Base-by-base conservation (phyloP, 37 sponge, comb jelly and placozoan species). In the Bolinopsis microptera region DNA sequence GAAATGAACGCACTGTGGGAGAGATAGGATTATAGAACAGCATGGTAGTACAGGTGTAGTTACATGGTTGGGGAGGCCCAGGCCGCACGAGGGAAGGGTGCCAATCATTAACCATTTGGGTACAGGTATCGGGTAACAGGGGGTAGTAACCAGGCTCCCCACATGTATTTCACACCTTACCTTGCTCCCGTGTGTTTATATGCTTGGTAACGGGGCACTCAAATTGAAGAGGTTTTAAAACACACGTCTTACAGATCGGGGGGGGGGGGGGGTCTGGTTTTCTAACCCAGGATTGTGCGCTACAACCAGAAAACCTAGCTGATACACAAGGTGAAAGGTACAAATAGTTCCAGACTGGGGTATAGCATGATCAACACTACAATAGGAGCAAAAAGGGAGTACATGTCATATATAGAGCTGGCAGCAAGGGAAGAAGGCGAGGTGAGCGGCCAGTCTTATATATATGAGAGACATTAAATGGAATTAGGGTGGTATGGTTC, bases 391-490 rank as follows among this genome's bases (percentile, higher is more conserved):
- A n/a, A n/a, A n/a, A n/a, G n/a, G n/a, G n/a, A n/a, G n/a, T n/a
- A n/a, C n/a, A n/a, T n/a, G n/a, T n/a, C n/a, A n/a, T n/a, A n/a
- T n/a, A n/a, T n/a, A n/a, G n/a, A n/a, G n/a, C n/a, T n/a, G n/a
- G n/a, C n/a, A n/a, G n/a, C n/a, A 72, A n/a, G 75, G 13, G 75
- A 72, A 72, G 75, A 72, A n/a, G 18, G 75, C 2, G 75, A 72
- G 75, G 75, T 30, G 75, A 72, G 75, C 5, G 75, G 26, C 31
- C 31, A 21, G 31, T 5, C 61, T n/a, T n/a, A n/a, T 13, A 48
- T 48, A 48, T 48, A 48, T 48, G 61, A 48, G 61, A 48, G 61
- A 48, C 61, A 48, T 48, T 48, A 48, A 48, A 48, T 48, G 61
- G 61, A 48, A 48, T 48, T 48, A 48, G 61, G 61, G 5, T 48